phyloP scores from a whole-genome alignment of 2,113 vertebrate genomes.

The Eclectus roratus region DNA sequence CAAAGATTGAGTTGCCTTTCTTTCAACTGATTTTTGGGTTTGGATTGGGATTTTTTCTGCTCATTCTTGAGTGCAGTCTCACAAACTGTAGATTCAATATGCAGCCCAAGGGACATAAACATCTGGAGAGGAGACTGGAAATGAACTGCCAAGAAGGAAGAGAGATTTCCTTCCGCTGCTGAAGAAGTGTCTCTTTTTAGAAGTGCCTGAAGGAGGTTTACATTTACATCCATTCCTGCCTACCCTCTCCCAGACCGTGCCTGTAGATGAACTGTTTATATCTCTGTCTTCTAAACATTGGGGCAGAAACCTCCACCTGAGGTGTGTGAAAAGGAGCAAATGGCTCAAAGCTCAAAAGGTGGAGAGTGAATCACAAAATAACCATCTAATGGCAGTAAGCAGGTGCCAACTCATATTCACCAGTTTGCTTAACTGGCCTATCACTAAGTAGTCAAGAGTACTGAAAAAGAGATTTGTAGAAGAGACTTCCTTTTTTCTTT shows the following conservation, averaged over 20 bases:
- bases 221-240: not conserved
- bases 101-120: not conserved
- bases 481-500: not conserved
- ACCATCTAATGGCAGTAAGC: not conserved
- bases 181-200: not conserved
- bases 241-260: not conserved
- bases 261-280: not conserved
- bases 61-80: not conserved
- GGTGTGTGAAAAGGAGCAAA: not conserved
- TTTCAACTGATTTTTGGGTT: not conserved
- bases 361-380: not conserved
- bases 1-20: not conserved
- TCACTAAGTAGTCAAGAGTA: not conserved
- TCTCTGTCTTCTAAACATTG: not conserved
- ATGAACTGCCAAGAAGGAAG: not conserved
- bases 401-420: not conserved
- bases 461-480: not conserved
- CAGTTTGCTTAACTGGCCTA: not conserved
- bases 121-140: not conserved
- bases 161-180: not conserved
- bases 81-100: not conserved
- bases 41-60: fast-evolving
- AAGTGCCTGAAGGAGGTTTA: not conserved
- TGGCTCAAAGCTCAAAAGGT: not conserved
- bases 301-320: not conserved